Conservation (phyloP, 2,888 invertebrate genomes). For the Azorinus chamasolen region DNA sequence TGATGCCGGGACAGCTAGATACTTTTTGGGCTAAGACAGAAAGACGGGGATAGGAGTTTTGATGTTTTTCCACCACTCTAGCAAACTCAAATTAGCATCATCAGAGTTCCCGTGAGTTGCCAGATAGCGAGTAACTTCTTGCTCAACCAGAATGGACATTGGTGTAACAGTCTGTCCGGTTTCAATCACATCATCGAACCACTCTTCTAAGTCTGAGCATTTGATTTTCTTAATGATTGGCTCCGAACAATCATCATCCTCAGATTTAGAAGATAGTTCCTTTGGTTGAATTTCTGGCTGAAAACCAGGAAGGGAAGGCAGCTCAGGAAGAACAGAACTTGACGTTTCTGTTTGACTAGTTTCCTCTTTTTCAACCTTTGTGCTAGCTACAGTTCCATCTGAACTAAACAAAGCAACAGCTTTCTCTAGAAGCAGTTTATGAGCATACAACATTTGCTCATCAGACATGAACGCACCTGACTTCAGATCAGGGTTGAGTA, state of each 20-base stretch:
- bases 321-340: background rate
- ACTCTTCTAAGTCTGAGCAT: slow-evolving; percentile 44
- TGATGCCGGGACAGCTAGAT: slow-evolving; percentile 31
- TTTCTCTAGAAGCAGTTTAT: slow-evolving; percentile 30
- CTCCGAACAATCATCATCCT: background rate
- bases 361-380: slow-evolving; percentile 23
- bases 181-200: slow-evolving; percentile 50
- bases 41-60: slow-evolving; percentile 21
- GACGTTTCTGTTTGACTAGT: background rate
- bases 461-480: slow-evolving; percentile 23
- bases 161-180: slow-evolving; percentile 8
- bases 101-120: background rate
- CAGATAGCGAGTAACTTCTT: slow-evolving; percentile 26
- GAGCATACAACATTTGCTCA: slow-evolving; percentile 9
- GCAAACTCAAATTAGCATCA: slow-evolving; percentile 7
- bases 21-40: slow-evolving; percentile 24
- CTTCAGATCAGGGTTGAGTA: slow-evolving; percentile 45
- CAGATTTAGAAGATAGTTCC: background rate
- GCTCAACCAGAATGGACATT: slow-evolving; percentile 6
- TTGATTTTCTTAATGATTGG: slow-evolving; percentile 21
- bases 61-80: slow-evolving; percentile 44
- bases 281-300: background rate
- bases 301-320: background rate
- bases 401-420: slow-evolving; percentile 17
- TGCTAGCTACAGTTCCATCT: slow-evolving; percentile 17